Evolutionary conservation across 2,113 vertebrate species (phyloP), one percentile per base, ranked within the genome.

Genomic region (Sminthopsis crassicaudata): DNA sequence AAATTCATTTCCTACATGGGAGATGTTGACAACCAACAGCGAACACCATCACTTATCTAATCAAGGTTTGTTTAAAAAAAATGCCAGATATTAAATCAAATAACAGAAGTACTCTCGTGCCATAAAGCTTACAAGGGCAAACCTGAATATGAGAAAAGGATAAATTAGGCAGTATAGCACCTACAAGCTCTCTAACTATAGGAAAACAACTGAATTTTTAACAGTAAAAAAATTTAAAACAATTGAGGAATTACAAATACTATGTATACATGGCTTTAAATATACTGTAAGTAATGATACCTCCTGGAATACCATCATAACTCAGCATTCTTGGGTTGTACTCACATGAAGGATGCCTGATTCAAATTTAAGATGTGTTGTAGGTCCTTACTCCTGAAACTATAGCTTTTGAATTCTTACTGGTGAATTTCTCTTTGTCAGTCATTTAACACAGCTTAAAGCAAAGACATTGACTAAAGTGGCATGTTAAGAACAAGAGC

Each of bases 141-240:
- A 95, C 57, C 48, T 10, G 19, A 92, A 1, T 67, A 84, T n/a
- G 50, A 96, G 93, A 91, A 92, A 84, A 95, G 93, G 90, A 24
- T 46, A 93, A 89, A 91, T 46, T n/a, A 14, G 46, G 12, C 3
- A 7, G 60, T 67, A 8, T 84, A 23, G 51, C 26, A 51, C 3
- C 27, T 51, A 90, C 27, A 90, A 5, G 1, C 10, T 51, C 8
- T 11, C 89, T 90, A 90, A 14, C 23, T 26, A 90, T 50, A 30
- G 3, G 67, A 30, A 84, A 42, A 84, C n/a, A 84, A 48, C 2
- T 93, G 55, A 91, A 91, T 96, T 90, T 26, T 36, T 94, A 89
- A 57, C 42, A 90, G 3, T 94, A 76, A 50, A 90, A 30, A 9
- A 57, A 51, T 94, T 93, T 92, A 91, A 54, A 94, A 48, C 52